A percentile compares a stretch with the other conserved stretches of the same genome.
These are phyloP conservation scores for Phoeniculus purpureus DNA, from an alignment of 2,797 vertebrate genomes.

Conservation along the genomic window DNA sequence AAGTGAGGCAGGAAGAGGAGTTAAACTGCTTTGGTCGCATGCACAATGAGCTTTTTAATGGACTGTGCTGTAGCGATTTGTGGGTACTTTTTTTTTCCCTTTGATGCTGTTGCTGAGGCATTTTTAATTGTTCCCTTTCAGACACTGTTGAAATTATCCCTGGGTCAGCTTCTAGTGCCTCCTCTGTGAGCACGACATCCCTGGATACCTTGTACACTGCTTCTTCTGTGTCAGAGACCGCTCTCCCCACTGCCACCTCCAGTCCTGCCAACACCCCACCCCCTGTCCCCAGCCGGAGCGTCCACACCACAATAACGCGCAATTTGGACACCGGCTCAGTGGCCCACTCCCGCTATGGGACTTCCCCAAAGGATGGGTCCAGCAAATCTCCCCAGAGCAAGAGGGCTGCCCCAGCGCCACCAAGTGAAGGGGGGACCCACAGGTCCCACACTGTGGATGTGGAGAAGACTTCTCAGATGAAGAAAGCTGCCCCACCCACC, in stretches of 20 bases:
- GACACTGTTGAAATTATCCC: constrained; percentile 61
- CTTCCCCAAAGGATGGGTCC: constrained; percentile 73
- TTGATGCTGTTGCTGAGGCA: constrained; percentile 60
- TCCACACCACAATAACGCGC: constrained; percentile 76
- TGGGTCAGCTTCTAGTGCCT: constrained; percentile 81
- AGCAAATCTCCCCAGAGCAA: constrained; percentile 69
- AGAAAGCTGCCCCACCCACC: background rate
- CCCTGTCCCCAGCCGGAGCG: constrained; percentile 88
- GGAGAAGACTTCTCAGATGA: constrained; percentile 51
- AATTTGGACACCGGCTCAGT: constrained; percentile 46
- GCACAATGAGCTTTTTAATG: constrained; percentile 64
- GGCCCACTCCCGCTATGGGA: constrained; percentile 58
- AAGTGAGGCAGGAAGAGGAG: constrained; percentile 65
- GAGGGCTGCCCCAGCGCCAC: constrained; percentile 32
- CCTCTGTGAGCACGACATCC: constrained; percentile 87
- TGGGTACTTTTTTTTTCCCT: constrained; percentile 5
- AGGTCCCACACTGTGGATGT: constrained; percentile 53
- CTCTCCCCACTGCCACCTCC: constrained; percentile 75
- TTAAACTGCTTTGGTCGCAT: constrained; percentile 61
- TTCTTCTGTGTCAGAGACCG: constrained; percentile 85
- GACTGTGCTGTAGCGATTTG: background rate
- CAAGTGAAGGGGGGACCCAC: constrained; percentile 29
- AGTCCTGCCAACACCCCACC: constrained; percentile 90
- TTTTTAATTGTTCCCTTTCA: constrained; percentile 69
- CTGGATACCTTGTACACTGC: constrained; percentile 87